Evolutionary conservation across 2,113 vertebrate species (phyloP), one percentile per base, ranked within the genome.

Genomic region (Aldabrachelys gigantea): DNA sequence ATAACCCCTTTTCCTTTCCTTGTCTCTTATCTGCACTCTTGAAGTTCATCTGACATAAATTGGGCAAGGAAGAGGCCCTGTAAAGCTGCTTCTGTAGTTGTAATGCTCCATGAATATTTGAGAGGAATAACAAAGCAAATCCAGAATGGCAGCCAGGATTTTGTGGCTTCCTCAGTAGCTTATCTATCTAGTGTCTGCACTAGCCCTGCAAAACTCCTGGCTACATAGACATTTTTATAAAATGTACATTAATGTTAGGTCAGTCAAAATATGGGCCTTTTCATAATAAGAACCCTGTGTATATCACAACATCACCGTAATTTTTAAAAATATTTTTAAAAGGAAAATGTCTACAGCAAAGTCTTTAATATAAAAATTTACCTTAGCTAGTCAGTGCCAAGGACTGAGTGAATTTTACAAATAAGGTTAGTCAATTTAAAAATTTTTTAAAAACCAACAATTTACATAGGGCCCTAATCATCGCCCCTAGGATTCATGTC

Each of bases 371-470:
- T 17, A n/a, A n/a, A 65, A 27, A 8, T 8, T 4, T 35, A 69
- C 31, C 35, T 69, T 8, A 4, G 35, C 35, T 69, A n/a, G 31
- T 65, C 62, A 16, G 4, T 69, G 16, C 19, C 31, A 69, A 69
- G 35, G 35, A 22, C 35, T 38, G 35, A 69, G n/a, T 38, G 65
- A n/a, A 69, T 69, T 65, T 65, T 65, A n/a, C 31, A 35, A 35
- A 65, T 65, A 65, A 65, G 62, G 11, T 62, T 62, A 62, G 29
- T 31, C 59, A 62, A 31, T 49, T 49, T 49, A 31, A 62, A 16
- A 31, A 12, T 27, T 29, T 13, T 17, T 2, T 1, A n/a, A 69
- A 5, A 59, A 27, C 27, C 2, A 21, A n/a, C 19, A 3, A 31
- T 69, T 69, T 69, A 35, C 4, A 69, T 7, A 69, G 35, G 35